Evolutionary conservation across 2,113 vertebrate genomes (phyloP).

Genomic region (Melanotaenia duboulayi): DNA sequence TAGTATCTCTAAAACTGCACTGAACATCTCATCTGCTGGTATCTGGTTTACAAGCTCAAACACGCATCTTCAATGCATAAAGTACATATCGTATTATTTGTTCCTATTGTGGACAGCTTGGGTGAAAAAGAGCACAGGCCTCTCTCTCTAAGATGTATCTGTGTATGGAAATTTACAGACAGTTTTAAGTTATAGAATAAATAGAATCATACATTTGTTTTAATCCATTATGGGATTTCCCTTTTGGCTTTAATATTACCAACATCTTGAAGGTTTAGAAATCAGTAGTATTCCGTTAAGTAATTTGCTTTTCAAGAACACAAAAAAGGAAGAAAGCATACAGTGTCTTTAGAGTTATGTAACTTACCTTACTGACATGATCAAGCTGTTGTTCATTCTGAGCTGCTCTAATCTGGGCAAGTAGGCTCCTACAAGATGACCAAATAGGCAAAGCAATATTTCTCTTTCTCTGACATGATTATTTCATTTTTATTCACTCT

Average conservation of each 20-base stretch:
- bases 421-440: constrained; percentile 83
- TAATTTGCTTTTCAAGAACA: constrained; percentile 8
- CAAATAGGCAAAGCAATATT: constrained; percentile 41
- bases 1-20: constrained; percentile 9
- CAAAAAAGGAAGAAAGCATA: constrained; percentile 23
- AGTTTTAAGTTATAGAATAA: neutral
- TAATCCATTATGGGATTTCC: neutral
- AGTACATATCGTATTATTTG: constrained; percentile 14
- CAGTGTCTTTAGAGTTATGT: neutral
- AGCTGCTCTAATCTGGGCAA: constrained; percentile 90
- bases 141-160: neutral
- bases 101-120: constrained; percentile 19
- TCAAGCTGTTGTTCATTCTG: constrained; percentile 91
- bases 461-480: constrained; percentile 5
- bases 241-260: neutral
- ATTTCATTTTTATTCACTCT: constrained; percentile 3
- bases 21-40: constrained; percentile 12
- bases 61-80: constrained; percentile 26
- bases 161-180: constrained; percentile 39
- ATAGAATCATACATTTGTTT: neutral
- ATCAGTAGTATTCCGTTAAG: neutral
- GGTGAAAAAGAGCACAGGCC: constrained; percentile 22
- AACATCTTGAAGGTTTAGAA: neutral
- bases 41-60: constrained; percentile 46
- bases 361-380: constrained; percentile 89